Conservation (phyloP, 2,113 vertebrate species). For the Tragelaphus imberbis region DNA sequence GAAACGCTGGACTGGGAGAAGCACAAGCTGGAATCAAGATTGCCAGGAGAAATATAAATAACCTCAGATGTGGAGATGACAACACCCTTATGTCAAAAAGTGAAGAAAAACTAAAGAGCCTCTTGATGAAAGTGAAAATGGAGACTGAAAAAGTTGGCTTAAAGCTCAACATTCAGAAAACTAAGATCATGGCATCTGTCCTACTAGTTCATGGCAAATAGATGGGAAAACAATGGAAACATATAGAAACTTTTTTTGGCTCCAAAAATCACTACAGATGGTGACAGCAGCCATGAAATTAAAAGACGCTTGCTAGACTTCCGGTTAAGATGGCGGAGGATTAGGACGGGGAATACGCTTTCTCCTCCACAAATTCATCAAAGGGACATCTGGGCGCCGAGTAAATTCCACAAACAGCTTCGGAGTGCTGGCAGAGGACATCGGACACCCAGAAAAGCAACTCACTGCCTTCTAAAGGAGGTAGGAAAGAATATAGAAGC, state of each 20-base stretch:
- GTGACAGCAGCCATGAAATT: neutral
- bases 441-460: too few relatives aligned
- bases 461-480: too few relatives aligned
- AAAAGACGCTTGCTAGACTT: neutral
- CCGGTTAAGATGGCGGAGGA: too few relatives aligned
- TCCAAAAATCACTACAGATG: neutral
- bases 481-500: too few relatives aligned
- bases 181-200: neutral
- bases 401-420: too few relatives aligned
- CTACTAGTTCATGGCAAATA: neutral
- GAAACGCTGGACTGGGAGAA: neutral
- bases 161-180: neutral
- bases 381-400: too few relatives aligned
- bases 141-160: neutral
- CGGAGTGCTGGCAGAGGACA: too few relatives aligned
- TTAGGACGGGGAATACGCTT: too few relatives aligned
- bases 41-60: accelerated
- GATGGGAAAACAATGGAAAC: neutral
- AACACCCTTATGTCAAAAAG: neutral
- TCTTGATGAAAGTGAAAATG: neutral
- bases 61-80: neutral
- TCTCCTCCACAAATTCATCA: too few relatives aligned
- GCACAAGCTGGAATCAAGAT: neutral
- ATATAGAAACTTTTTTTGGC: neutral
- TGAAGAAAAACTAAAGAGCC: neutral